A percentile compares a stretch with the other conserved stretches of the same genome.
phyloP scores from a whole-genome alignment of 64 coral and sea anemone genomes.

The Astreopora myriophthalma region DNA sequence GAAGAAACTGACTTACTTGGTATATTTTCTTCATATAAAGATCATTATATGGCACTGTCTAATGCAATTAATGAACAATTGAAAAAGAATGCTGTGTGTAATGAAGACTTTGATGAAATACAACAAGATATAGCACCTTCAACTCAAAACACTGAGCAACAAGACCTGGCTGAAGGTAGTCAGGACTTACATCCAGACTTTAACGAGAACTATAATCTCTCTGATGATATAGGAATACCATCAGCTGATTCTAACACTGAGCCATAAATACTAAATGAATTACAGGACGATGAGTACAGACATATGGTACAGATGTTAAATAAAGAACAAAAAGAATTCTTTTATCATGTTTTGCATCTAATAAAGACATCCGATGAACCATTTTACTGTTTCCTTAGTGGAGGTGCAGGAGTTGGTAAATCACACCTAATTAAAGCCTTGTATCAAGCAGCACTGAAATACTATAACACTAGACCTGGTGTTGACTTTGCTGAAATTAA shows the following conservation, averaged over 20 bases:
- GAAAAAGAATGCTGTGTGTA: too few relatives aligned
- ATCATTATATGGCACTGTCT: too few relatives aligned
- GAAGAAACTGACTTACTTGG: too few relatives aligned
- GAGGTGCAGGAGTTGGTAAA: conserved; percentile 48
- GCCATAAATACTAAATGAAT: conserved; percentile 54
- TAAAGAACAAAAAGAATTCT: conserved; percentile 62
- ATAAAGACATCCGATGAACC: conserved; percentile 55
- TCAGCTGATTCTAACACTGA: conserved; percentile 17
- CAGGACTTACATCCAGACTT: conserved; percentile 30
- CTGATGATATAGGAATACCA: conserved; percentile 53
- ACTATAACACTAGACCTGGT: conserved; percentile 28
- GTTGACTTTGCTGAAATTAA: conserved; percentile 59
- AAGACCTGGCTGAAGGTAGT: conserved; percentile 37
- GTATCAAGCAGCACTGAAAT: conserved; percentile 39
- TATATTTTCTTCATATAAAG: too few relatives aligned
- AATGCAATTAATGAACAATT: too few relatives aligned
- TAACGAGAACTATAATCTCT: conserved; percentile 23
- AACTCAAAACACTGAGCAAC: conserved; percentile 27
- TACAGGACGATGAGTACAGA: conserved; percentile 51
- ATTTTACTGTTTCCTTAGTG: conserved; percentile 43
- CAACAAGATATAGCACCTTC: conserved; percentile 3
- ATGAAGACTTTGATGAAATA: too few relatives aligned
- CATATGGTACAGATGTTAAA: conserved; percentile 55
- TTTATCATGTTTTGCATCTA: conserved; percentile 55
- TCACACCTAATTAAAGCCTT: conserved; percentile 24